Conservation (phyloP, 2,888 invertebrate species). For the Sarcophaga rosellei region DNA sequence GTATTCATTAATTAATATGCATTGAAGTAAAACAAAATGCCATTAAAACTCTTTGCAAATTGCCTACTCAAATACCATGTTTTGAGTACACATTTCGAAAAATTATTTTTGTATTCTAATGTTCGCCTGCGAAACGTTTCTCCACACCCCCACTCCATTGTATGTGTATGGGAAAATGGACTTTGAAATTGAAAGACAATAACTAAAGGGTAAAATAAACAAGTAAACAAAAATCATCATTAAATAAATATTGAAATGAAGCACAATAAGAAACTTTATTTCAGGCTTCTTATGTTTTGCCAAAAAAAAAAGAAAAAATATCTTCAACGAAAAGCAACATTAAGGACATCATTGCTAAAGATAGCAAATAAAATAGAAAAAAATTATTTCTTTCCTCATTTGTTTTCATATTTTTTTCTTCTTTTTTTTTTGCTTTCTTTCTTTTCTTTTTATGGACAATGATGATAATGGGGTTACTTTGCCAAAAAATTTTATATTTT, state of each 20-base stretch:
- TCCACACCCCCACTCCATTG: constrained; percentile 7
- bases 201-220: constrained; percentile 72
- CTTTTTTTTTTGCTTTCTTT: neutral
- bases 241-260: constrained; percentile 72
- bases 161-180: constrained; percentile 54
- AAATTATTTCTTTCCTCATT: constrained; percentile 24
- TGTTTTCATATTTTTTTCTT: neutral
- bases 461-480: constrained; percentile 60
- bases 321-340: constrained; percentile 43
- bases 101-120: neutral
- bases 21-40: neutral
- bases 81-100: neutral
- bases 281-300: constrained; percentile 32
- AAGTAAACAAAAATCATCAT: constrained; percentile 70
- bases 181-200: constrained; percentile 73
- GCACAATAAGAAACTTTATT: constrained; percentile 41
- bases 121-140: neutral
- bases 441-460: constrained; percentile 1
- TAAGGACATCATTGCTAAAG: constrained; percentile 28
- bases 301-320: constrained; percentile 6
- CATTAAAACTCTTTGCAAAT: neutral
- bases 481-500: constrained; percentile 39
- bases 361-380: neutral
- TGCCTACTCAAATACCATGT: neutral
- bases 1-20: neutral